Evolutionary conservation across 37 sponge, comb jelly and placozoan genomes (phyloP).

Genomic region (Ephydatia muelleri): DNA sequence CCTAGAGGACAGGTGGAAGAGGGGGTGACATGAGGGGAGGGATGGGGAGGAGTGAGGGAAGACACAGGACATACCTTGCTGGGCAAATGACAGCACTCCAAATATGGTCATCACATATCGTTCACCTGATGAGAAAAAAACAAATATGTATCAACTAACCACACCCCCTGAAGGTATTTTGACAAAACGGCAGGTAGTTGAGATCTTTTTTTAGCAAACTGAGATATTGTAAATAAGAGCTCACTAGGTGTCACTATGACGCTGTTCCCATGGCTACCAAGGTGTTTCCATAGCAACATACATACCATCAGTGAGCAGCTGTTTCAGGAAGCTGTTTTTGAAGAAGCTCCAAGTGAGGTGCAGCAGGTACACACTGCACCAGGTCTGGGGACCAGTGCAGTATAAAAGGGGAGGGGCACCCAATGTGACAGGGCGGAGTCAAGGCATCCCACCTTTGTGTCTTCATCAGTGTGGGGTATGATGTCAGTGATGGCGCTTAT

Average conservation of each 20-base stretch:
- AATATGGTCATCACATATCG: slow-evolving; percentile 95
- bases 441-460: neutral
- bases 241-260: too few relatives aligned
- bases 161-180: neutral
- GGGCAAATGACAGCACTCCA: slow-evolving; percentile 79
- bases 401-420: neutral
- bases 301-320: slow-evolving; percentile 88
- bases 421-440: neutral
- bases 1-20: slow-evolving; percentile 25
- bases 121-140: slow-evolving; percentile 66
- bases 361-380: slow-evolving; percentile 16
- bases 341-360: slow-evolving; percentile 78
- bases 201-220: too few relatives aligned
- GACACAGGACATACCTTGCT: slow-evolving; percentile 77
- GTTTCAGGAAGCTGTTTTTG: slow-evolving; percentile 91
- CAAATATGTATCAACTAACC: neutral
- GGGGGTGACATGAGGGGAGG: neutral
- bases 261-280: neutral
- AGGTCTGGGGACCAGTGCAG: neutral
- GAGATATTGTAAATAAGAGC: too few relatives aligned
- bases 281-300: neutral
- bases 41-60: neutral
- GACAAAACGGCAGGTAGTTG: neutral
- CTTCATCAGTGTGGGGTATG: slow-evolving; percentile 42
- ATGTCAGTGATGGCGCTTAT: slow-evolving; percentile 28